A percentile compares a stretch with the other conserved stretches of the same genome.
Conservation (phyloP, 2,113 vertebrate genomes). For the Upupa epops region DNA sequence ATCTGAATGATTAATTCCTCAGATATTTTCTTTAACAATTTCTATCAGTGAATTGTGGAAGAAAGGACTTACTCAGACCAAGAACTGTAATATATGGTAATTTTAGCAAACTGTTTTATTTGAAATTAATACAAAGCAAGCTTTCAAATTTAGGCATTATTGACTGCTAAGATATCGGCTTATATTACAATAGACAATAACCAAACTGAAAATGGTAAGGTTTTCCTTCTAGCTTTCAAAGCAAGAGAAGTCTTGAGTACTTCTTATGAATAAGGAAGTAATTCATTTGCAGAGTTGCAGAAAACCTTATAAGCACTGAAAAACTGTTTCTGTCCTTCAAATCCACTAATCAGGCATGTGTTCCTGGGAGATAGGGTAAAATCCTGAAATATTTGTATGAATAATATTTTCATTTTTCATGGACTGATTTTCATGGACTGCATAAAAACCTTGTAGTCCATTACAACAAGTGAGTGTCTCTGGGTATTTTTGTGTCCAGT, state of each 20-base stretch:
- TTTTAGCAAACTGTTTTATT: not conserved
- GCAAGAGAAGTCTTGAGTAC: not conserved
- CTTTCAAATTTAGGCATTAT: not conserved
- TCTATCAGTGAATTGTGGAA: not conserved
- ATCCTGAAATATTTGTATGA: not conserved
- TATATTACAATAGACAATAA: not conserved
- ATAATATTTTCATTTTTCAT: not conserved
- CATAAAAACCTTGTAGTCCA: fast-evolving
- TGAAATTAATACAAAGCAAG: not conserved
- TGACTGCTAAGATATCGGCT: not conserved
- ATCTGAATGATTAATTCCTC: not conserved
- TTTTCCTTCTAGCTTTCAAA: not conserved
- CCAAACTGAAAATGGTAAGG: not conserved
- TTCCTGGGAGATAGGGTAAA: not conserved
- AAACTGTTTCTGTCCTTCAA: not conserved
- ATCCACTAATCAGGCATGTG: not conserved
- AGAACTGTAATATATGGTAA: not conserved
- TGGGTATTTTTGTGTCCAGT: fast-evolving
- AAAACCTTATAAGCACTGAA: not conserved
- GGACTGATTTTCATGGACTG: too few species aligned
- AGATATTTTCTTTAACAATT: not conserved
- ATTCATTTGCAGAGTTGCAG: not conserved
- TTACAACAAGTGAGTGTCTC: not conserved
- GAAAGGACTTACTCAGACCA: not conserved
- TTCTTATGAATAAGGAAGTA: not conserved